Conservation (phyloP, 1,140 invertebrate genomes). For the Megathymus violae region DNA sequence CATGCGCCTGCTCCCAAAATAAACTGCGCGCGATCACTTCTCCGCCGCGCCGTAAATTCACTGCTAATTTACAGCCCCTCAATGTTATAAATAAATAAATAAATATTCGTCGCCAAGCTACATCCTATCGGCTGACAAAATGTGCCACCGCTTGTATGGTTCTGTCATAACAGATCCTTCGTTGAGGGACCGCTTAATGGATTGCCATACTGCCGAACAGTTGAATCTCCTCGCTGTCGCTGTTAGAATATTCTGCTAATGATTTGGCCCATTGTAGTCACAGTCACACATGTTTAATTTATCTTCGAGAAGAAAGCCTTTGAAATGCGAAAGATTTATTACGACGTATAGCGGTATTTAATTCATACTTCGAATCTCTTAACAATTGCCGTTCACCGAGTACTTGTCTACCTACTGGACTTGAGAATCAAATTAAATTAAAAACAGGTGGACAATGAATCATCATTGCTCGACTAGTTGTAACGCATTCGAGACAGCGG, state of each 20-base stretch:
- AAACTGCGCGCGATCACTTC: conserved; percentile 71
- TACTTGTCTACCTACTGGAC: not conserved
- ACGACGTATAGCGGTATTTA: conserved; percentile 28
- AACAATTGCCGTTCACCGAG: conserved; percentile 13
- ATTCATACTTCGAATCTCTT: conserved; percentile 10
- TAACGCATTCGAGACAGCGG: conserved; percentile 9
- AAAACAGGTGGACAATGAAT: conserved; percentile 28
- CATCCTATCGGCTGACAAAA: conserved; percentile 68
- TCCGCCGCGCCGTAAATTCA: conserved; percentile 73
- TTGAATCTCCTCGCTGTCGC: conserved; percentile 11
- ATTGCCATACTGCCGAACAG: conserved; percentile 32
- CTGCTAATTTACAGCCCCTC: conserved; percentile 79
- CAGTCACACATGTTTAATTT: conserved; percentile 24
- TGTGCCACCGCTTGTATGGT: conserved; percentile 67
- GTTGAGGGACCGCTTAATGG: conserved; percentile 53
- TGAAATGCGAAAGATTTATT: conserved; percentile 31
- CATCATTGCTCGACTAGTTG: conserved; percentile 18
- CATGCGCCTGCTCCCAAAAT: conserved; percentile 75
- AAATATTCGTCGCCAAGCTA: conserved; percentile 71
- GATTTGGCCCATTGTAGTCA: conserved; percentile 32
- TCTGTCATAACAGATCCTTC: conserved; percentile 79
- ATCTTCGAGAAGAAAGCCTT: conserved; percentile 31
- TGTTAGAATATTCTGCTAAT: conserved; percentile 25
- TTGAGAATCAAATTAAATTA: conserved; percentile 21
- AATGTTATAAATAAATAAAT: conserved; percentile 82